Percentiles rank a stretch among this genome's conserved stretches.
Evolutionary conservation across 2,113 vertebrate genomes (phyloP).

Genomic region (Brachyistius frenatus): DNA sequence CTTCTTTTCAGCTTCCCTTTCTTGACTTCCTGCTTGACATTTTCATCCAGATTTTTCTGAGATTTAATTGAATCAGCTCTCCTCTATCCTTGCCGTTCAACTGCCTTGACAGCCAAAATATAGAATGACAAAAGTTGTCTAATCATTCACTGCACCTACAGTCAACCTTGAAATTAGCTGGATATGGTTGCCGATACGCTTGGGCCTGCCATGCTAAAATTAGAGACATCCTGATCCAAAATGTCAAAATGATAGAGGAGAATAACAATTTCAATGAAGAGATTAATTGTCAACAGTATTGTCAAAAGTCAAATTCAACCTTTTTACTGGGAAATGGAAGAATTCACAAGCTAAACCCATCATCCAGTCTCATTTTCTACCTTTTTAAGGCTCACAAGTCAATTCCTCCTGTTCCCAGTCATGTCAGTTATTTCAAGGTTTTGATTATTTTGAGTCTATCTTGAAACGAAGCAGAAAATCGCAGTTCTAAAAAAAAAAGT

Average conservation of each 20-base stretch:
- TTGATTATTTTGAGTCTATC: not conserved
- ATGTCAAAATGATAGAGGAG: conserved; percentile 20
- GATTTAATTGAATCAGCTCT: not conserved
- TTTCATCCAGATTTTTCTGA: not conserved
- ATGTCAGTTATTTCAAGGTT: not conserved
- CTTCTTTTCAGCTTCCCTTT: not conserved
- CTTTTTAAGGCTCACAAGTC: not conserved
- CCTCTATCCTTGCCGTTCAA: not conserved
- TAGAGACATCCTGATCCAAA: conserved; percentile 10
- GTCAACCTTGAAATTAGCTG: conserved; percentile 56
- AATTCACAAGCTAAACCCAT: not conserved
- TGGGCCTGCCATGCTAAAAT: conserved; percentile 2
- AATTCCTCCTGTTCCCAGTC: not conserved
- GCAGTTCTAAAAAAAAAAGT: not conserved
- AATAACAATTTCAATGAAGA: not conserved
- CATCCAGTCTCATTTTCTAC: not conserved
- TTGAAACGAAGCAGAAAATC: not conserved
- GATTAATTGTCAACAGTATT: not conserved
- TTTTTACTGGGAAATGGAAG: not conserved
- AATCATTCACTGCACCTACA: conserved; percentile 30
- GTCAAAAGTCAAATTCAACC: not conserved
- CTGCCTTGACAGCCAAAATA: conserved; percentile 3
- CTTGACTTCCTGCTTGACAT: not conserved
- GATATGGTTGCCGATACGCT: conserved; percentile 15
- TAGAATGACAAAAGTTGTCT: conserved; percentile 30